Evolutionary conservation across 2,888 invertebrate species (phyloP).

Genomic region (Sylvicola cinctus): DNA sequence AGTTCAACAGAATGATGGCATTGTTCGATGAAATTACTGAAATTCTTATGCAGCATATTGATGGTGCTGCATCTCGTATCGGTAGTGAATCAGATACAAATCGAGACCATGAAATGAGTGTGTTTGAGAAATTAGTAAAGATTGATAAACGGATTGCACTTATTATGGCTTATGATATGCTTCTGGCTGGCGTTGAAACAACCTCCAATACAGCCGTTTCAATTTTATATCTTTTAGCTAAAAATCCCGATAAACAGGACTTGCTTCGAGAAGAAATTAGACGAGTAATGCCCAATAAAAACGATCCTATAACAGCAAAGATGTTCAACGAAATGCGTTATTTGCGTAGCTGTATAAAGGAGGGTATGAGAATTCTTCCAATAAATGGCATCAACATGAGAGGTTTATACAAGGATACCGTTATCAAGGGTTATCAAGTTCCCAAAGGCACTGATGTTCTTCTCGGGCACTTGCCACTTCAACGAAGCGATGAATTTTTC

Average conservation of each 20-base stretch:
- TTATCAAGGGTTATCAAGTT: constrained; percentile 38
- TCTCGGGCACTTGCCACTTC: constrained; percentile 40
- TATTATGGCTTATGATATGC: constrained; percentile 47
- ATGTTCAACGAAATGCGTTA: constrained; percentile 32
- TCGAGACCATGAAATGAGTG: constrained; percentile 25
- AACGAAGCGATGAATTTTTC: constrained; percentile 43
- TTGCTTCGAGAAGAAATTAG: constrained; percentile 35
- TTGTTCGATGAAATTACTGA: constrained; percentile 2
- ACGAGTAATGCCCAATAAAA: constrained; percentile 22
- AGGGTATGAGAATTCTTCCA: constrained; percentile 39
- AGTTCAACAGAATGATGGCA: constrained; percentile 3
- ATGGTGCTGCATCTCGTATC: too few species aligned
- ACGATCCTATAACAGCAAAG: constrained; percentile 22
- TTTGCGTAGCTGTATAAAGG: constrained; percentile 50
- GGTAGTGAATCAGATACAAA: too few species aligned
- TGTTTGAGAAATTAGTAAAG: constrained; percentile 40
- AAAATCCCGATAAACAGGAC: constrained; percentile 36
- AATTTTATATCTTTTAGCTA: constrained; percentile 35
- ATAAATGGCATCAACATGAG: constrained; percentile 35
- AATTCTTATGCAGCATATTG: not conserved
- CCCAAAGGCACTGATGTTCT: constrained; percentile 47
- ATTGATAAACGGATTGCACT: constrained; percentile 38
- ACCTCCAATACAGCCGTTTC: constrained; percentile 28
- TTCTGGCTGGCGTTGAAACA: constrained; percentile 50
- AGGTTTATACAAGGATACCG: constrained; percentile 31